These are phyloP conservation scores for Hirtodrosophila cameraria DNA, from an alignment of 2,888 invertebrate genomes.

Conservation along the genomic window DNA sequence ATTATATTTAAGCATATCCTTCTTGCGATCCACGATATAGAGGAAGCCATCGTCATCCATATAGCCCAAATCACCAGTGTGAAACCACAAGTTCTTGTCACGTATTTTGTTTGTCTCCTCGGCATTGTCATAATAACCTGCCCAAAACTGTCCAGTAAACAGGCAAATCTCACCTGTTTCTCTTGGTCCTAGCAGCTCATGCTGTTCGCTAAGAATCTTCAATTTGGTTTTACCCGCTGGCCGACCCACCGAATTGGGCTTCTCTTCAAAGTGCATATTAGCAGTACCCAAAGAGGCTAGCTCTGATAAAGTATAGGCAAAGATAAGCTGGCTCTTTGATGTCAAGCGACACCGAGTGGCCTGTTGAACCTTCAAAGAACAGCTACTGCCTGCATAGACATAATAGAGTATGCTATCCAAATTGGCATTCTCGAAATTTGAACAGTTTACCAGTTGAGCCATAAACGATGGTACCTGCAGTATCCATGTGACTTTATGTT, in stretches of 20 bases:
- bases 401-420: background rate
- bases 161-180: conserved; percentile 70
- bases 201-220: conserved; percentile 68
- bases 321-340: background rate
- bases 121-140: conserved; percentile 71
- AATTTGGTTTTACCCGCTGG: conserved; percentile 35
- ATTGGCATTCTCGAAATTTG: background rate
- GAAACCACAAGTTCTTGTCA: conserved; percentile 74
- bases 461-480: background rate
- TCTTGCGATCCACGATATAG: conserved; percentile 68
- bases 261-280: conserved; percentile 3
- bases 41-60: conserved; percentile 75
- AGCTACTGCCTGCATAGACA: background rate
- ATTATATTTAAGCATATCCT: conserved; percentile 68
- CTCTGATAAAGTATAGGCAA: conserved; percentile 4
- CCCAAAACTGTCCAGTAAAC: conserved; percentile 38
- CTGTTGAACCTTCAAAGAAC: background rate
- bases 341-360: background rate
- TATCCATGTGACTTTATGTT: conserved; percentile 4
- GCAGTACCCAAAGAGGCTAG: background rate
- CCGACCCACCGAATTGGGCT: conserved; percentile 7
- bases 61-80: conserved; percentile 78
- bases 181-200: conserved; percentile 48
- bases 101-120: conserved; percentile 55
- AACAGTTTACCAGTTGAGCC: conserved; percentile 5